phyloP scores from a whole-genome alignment of 2,888 invertebrate genomes.

The Andrena haemorrhoa region DNA sequence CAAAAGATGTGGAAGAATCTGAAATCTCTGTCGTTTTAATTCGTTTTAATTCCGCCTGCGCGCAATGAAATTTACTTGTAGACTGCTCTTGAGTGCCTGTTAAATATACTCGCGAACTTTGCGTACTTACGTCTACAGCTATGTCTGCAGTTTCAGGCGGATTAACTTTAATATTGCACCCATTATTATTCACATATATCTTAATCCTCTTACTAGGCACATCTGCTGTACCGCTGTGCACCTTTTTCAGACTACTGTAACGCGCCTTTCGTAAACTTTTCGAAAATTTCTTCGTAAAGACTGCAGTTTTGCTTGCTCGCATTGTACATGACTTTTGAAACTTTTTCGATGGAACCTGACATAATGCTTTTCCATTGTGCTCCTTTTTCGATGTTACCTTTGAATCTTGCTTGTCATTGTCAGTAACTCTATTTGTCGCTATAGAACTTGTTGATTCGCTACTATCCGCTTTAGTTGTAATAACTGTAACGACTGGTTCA shows the following conservation, averaged over 20 bases:
- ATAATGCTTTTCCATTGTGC: slow-evolving; percentile 26
- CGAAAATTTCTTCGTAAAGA: slow-evolving; percentile 70
- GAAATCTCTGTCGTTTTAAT: slow-evolving; percentile 76
- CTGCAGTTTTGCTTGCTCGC: slow-evolving; percentile 67
- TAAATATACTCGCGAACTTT: slow-evolving; percentile 74
- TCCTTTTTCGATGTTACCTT: slow-evolving; percentile 74
- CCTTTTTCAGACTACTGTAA: slow-evolving; percentile 68
- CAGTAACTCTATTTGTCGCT: slow-evolving; percentile 74
- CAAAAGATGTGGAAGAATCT: slow-evolving; percentile 82
- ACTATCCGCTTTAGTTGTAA: slow-evolving; percentile 71
- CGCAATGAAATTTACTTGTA: slow-evolving; percentile 62
- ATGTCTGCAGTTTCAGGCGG: slow-evolving; percentile 55
- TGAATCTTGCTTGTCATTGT: slow-evolving; percentile 75
- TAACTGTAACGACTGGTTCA: slow-evolving; percentile 78
- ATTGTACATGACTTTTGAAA: slow-evolving; percentile 69
- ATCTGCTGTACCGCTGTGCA: slow-evolving; percentile 6
- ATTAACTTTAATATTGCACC: slow-evolving; percentile 63
- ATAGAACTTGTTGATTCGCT: slow-evolving; percentile 68
- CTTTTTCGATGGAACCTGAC: slow-evolving; percentile 56
- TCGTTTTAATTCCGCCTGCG: slow-evolving; percentile 63
- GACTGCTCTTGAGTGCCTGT: slow-evolving; percentile 55
- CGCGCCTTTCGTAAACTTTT: slow-evolving; percentile 72
- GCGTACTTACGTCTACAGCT: slow-evolving; percentile 75
- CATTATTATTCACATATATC: slow-evolving; percentile 55
- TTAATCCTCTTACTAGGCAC: slow-evolving; percentile 51